Base-by-base conservation (phyloP, 1,140 invertebrate genomes). In the Thaumetopoea pityocampa region DNA sequence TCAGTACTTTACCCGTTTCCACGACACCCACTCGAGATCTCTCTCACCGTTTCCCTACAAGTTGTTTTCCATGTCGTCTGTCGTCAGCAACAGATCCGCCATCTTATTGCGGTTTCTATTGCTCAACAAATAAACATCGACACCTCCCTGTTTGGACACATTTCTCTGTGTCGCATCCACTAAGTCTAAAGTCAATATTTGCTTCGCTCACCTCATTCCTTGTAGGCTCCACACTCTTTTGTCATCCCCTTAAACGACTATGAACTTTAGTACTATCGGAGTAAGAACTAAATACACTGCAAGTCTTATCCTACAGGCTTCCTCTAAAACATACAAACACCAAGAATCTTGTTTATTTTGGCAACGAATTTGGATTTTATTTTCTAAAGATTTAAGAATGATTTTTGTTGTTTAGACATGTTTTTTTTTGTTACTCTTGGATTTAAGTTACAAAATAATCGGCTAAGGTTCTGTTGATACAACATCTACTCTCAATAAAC, bases 131-230 rank as follows among this genome's bases (percentile, higher is more conserved):
- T 56, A 76, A 60, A 68, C 67, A 67, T 43, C 47, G 50, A 61
- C 65, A 76, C 71, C 65, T 65, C 41, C 20, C 16, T 68, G 62
- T 67, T 67, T 66, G 65, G 57, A 60, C 55, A 71, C 67, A 69
- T 71, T 71, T 73, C 52, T 48, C 65, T 62, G 50, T 61, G 57
- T 61, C 65, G 59, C 60, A 49, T 66, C 57, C 66, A 46, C 64
- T 65, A 67, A 77, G 72, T 61, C 63, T 62, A 52, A 45, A 61
- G 67, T 69, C 69, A 73, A 77, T 73, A 77, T 77, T 77, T 77
- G 59, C 36, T 41, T 43, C 58, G 59, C 51, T 67, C 66, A 72
- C 72, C 72, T 73, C 65, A 69, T 69, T 72, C 58, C 61, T 73
- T 67, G 55, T 54, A 53, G 37, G 37, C 38, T 23, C n/a, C 9